Conservation (phyloP, 2,888 invertebrate species). For the Apamea anceps region DNA sequence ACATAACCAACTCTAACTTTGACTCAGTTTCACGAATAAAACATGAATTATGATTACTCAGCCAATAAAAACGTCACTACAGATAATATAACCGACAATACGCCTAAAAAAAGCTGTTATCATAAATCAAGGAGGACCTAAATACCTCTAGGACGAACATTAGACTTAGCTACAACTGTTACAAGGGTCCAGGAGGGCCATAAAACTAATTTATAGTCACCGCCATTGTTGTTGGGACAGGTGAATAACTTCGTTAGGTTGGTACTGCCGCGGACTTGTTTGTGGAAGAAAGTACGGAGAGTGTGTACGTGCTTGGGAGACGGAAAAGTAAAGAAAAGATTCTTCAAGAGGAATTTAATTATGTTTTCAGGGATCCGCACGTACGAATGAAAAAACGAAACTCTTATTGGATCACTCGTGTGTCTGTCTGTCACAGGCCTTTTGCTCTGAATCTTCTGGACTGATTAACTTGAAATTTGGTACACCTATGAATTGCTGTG, state of each 20-base stretch:
- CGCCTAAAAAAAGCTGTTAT: constrained; percentile 30
- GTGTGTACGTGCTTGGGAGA: constrained; percentile 20
- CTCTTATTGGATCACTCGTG: not conserved
- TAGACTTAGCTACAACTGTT: constrained; percentile 34
- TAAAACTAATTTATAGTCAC: constrained; percentile 56
- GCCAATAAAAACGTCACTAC: constrained; percentile 39
- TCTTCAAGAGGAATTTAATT: constrained; percentile 32
- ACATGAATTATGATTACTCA: constrained; percentile 29
- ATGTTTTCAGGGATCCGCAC: constrained; percentile 2
- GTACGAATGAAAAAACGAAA: not conserved
- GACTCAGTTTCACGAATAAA: constrained; percentile 19
- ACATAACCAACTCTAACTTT: not conserved
- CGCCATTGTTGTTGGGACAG: constrained; percentile 31
- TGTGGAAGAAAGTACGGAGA: constrained; percentile 14
- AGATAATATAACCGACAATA: constrained; percentile 28
- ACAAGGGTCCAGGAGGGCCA: constrained; percentile 25
- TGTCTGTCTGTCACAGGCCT: not conserved
- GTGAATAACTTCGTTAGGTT: constrained; percentile 51
- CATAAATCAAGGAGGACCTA: constrained; percentile 41
- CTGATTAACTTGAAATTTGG: not conserved
- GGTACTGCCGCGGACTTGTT: constrained; percentile 44
- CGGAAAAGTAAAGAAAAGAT: constrained; percentile 6
- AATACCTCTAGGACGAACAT: constrained; percentile 28
- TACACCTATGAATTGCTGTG: not conserved
- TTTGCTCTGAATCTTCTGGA: not conserved